phyloP scores from a whole-genome alignment of 2,888 invertebrate genomes.

The Plagiodera versicolora region DNA sequence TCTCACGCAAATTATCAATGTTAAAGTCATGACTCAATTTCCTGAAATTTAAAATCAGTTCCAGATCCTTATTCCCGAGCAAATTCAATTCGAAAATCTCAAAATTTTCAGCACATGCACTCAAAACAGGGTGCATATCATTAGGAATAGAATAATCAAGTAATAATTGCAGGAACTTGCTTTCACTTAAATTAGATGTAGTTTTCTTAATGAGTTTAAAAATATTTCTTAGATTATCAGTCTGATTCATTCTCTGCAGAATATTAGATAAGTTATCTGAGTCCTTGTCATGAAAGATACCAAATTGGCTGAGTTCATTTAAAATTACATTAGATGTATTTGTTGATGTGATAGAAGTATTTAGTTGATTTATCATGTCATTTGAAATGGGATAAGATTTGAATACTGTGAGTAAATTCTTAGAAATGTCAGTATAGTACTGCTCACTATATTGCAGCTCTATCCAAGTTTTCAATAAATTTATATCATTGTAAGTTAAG shows the following conservation, averaged over 20 bases:
- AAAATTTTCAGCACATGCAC: conserved; percentile 57
- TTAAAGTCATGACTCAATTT: conserved; percentile 54
- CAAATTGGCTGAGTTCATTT: conserved; percentile 65
- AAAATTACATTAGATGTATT: conserved; percentile 63
- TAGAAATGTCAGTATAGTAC: conserved; percentile 48
- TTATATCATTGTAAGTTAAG: conserved; percentile 61
- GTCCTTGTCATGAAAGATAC: conserved; percentile 66
- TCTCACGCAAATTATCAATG: conserved; percentile 54
- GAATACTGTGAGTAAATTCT: conserved; percentile 59
- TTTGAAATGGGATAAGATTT: conserved; percentile 60
- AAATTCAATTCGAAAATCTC: conserved; percentile 34
- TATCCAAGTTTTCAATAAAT: conserved; percentile 65
- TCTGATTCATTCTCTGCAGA: conserved; percentile 63
- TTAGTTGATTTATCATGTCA: conserved; percentile 62
- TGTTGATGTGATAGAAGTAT: conserved; percentile 58
- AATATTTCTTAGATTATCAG: conserved; percentile 59
- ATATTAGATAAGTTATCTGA: conserved; percentile 59
- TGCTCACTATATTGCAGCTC: conserved; percentile 54
- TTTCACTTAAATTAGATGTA: conserved; percentile 47
- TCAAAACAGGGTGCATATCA: conserved; percentile 59
- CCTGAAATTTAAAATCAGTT: conserved; percentile 60
- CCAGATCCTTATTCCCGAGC: conserved; percentile 48
- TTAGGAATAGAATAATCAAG: conserved; percentile 60
- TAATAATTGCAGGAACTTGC: conserved; percentile 59
- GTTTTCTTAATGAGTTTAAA: conserved; percentile 57